Evolutionary conservation across 2,113 vertebrate genomes (phyloP), one percentile per base, ranked within the genome.

Genomic region (Lynx canadensis): DNA sequence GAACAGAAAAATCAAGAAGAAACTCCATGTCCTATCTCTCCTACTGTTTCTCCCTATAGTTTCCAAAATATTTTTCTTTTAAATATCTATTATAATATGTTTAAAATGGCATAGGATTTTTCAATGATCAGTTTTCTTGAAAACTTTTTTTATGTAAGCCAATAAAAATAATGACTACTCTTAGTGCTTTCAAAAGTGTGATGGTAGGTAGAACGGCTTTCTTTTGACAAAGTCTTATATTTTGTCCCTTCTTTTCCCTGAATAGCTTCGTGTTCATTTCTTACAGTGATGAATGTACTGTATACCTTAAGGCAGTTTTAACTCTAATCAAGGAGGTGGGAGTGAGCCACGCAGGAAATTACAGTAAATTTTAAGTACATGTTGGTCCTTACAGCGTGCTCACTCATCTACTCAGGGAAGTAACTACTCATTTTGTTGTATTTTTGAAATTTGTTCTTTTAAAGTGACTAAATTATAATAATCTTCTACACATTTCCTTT

Each of bases 401-500:
- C n/a, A 50, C 7, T 82, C 33, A 57, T 41, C 25, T 80, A 63
- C n/a, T 91, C 48, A 78, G 19, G 38, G 15, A 85, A 91, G 33
- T 92, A 74, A 80, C 60, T 89, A 41, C 7, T 57, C n/a, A 91
- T 65, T 97, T 96, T 95, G 25, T 36, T 97, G 8, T 83, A 68
- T 38, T 97, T 76, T 89, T 15, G 27, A 81, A 93, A 88, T 91
- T 50, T 69, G 2, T 31, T 13, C 78, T 57, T 68, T 95, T 68
- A 89, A 89, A 85, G 1, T 10, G 87, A 33, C 33, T 66, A 57
- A 89, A 93, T 93, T 93, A 85, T 76, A 71, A 95, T 89, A 60
- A 95, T 89, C 95, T 97, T 15, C 76, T 8, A 41, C 12, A 57
- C 13, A 73, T 63, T 97, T 82, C 27, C 7, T 94, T 97, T 93